A percentile compares a stretch with the other conserved stretches of the same genome.
These are phyloP conservation scores for Rhabdomys dilectus DNA, from an alignment of 2,113 vertebrate species.

Conservation along the genomic window DNA sequence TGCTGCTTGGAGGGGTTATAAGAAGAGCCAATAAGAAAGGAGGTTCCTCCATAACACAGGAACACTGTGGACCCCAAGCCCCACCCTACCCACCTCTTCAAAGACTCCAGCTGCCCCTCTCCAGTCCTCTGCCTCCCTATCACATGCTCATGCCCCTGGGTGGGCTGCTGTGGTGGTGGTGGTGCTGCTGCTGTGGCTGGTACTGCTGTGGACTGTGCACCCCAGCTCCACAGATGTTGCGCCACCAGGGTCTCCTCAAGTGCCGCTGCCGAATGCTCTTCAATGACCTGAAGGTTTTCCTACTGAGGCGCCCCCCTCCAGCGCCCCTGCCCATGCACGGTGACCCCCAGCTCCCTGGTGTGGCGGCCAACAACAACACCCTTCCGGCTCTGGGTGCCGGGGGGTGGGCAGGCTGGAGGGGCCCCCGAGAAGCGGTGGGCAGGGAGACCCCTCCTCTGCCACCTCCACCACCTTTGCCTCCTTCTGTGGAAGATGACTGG, in stretches of 20 bases:
- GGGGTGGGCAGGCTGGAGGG: conserved; percentile 85
- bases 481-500: conserved; percentile 88
- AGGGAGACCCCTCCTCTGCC: conserved; percentile 83
- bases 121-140: conserved; percentile 26
- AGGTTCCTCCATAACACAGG: conserved; percentile 39
- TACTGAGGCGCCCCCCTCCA: conserved; percentile 93
- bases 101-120: conserved; percentile 66
- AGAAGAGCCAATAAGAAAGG: conserved; percentile 60
- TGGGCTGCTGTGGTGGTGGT: conserved; percentile 83
- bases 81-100: conserved; percentile 7
- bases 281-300: conserved; percentile 97
- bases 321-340: conserved; percentile 93
- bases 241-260: conserved; percentile 96
- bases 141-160: conserved; percentile 88
- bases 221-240: conserved; percentile 92
- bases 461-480: conserved; percentile 76
- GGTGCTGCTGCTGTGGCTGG: conserved; percentile 78
- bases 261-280: conserved; percentile 98
- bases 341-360: conserved; percentile 84
- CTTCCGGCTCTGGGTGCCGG: conserved; percentile 86
- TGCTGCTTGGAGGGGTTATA: conserved; percentile 49
- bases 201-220: conserved; percentile 86
- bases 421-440: conserved; percentile 83
- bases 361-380: conserved; percentile 90
- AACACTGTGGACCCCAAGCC: conserved; percentile 51